Percentiles rank a stretch among this genome's conserved stretches.
Conservation (phyloP, 2,113 vertebrate species). For the Rostratula benghalensis region DNA sequence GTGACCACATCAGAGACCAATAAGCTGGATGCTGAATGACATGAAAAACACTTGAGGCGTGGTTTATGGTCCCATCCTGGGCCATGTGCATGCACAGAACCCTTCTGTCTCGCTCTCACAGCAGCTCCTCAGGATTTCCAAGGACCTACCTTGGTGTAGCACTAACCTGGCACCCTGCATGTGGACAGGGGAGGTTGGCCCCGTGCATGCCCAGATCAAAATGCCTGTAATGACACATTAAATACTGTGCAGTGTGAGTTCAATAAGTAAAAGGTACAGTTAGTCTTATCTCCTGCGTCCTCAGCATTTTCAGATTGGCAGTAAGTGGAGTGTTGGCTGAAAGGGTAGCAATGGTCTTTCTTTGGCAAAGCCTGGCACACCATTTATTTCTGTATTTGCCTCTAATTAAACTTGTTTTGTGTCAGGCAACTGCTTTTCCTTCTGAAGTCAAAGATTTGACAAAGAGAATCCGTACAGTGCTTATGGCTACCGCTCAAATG, state of each 20-base stretch:
- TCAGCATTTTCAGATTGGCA: neutral
- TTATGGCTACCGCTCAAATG: conserved; percentile 99
- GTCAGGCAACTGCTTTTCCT: conserved; percentile 90
- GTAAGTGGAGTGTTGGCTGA: neutral
- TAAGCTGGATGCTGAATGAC: neutral
- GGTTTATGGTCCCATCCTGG: neutral
- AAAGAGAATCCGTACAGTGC: conserved; percentile 93
- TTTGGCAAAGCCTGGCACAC: neutral
- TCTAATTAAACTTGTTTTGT: conserved; percentile 1
- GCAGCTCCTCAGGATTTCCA: neutral
- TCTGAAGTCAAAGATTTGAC: conserved; percentile 95
- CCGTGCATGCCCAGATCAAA: neutral
- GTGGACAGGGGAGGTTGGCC: neutral
- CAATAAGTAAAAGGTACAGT: neutral
- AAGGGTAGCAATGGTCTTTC: neutral
- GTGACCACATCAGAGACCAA: neutral
- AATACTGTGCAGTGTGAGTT: neutral
- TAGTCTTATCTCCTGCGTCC: neutral
- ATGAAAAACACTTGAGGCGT: neutral
- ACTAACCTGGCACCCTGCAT: neutral
- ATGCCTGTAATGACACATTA: neutral
- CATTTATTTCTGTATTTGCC: neutral
- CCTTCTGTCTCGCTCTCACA: neutral
- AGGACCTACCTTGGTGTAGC: neutral
- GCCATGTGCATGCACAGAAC: neutral